Conservation (phyloP, 2,113 vertebrate genomes). For the Athene noctua region DNA sequence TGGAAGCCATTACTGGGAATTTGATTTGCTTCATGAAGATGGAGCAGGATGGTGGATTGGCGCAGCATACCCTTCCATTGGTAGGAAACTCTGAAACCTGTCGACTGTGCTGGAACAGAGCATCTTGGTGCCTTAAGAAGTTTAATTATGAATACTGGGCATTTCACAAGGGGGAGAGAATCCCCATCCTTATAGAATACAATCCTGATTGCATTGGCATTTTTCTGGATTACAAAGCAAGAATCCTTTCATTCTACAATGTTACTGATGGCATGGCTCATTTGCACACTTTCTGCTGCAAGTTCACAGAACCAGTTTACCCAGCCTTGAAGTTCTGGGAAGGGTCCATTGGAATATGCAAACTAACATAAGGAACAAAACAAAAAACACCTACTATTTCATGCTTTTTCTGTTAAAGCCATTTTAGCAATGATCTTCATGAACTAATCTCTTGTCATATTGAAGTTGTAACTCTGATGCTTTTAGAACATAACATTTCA, state of each 20-base stretch:
- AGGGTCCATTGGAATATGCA: constrained; percentile 62
- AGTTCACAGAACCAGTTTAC: constrained; percentile 73
- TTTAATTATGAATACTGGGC: constrained; percentile 77
- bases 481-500: not conserved
- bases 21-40: constrained; percentile 65
- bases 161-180: constrained; percentile 76
- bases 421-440: not conserved
- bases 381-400: not conserved
- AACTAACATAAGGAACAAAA: constrained; percentile 46
- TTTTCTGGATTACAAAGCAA: constrained; percentile 77
- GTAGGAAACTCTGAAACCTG: constrained; percentile 63
- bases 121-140: constrained; percentile 77
- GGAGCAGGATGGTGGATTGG: constrained; percentile 77
- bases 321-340: constrained; percentile 77
- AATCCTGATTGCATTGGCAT: constrained; percentile 68
- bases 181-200: constrained; percentile 39
- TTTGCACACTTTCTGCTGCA: constrained; percentile 70
- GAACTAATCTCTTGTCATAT: not conserved
- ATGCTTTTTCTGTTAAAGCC: not conserved
- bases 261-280: constrained; percentile 67
- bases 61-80: constrained; percentile 65
- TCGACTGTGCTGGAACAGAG: constrained; percentile 72
- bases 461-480: not conserved
- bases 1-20: constrained; percentile 80
- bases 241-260: constrained; percentile 74